Percentiles rank a stretch among this genome's conserved stretches.
Evolutionary conservation across 1,140 invertebrate species (phyloP).

Genomic region (Pseudomyrmex dendroicus): DNA sequence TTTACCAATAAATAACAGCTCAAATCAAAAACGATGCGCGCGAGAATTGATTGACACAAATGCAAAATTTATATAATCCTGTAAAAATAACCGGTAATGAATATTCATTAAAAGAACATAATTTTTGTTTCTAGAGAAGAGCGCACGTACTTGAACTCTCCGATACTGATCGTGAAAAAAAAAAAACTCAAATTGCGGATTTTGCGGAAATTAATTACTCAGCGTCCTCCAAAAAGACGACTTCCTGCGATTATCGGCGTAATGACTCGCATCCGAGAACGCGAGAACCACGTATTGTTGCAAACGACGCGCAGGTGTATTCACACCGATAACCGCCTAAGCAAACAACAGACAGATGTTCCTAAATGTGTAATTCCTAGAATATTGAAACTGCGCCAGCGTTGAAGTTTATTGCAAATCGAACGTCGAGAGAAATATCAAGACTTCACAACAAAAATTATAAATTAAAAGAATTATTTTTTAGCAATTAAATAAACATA

Average conservation of each 20-base stretch:
- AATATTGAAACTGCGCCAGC: neutral
- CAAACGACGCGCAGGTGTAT: neutral
- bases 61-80: slow-evolving; percentile 64
- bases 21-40: slow-evolving; percentile 30
- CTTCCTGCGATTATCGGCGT: slow-evolving; percentile 66
- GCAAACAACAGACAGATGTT: slow-evolving; percentile 49
- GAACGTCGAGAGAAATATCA: neutral
- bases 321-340: slow-evolving; percentile 35
- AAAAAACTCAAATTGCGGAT: slow-evolving; percentile 20
- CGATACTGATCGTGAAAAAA: neutral
- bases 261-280: slow-evolving; percentile 62
- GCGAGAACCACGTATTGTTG: slow-evolving; percentile 11
- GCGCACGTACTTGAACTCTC: neutral
- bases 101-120: slow-evolving; percentile 18
- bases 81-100: slow-evolving; percentile 63
- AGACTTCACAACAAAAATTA: neutral
- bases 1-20: neutral
- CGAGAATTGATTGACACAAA: slow-evolving; percentile 17
- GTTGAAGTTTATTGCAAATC: slow-evolving; percentile 13
- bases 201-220: slow-evolving; percentile 52
- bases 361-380: neutral
- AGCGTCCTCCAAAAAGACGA: slow-evolving; percentile 56
- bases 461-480: too few species aligned
- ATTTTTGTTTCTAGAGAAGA: slow-evolving; percentile 42
- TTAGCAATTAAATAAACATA: neutral